Percentiles rank a stretch among this genome's conserved stretches.
phyloP scores from a whole-genome alignment of 2,888 invertebrate genomes.

The Stratiomys singularior region DNA sequence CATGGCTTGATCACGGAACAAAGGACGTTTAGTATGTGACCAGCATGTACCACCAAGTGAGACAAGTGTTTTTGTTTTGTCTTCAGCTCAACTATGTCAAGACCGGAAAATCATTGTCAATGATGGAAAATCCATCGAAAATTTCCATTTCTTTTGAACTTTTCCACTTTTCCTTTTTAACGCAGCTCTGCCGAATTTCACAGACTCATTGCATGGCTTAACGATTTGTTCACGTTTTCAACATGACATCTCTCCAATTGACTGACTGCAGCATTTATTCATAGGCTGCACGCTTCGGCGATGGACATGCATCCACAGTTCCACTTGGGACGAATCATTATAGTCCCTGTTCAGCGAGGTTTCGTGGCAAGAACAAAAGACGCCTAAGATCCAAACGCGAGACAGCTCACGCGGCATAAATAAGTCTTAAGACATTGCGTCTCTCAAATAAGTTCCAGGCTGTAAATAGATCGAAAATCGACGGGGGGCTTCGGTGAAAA shows the following conservation, averaged over 20 bases:
- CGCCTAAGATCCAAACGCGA: not conserved
- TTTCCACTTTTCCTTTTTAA: not conserved
- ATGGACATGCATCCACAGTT: too few species aligned
- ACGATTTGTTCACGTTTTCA: not conserved
- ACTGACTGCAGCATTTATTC: not conserved
- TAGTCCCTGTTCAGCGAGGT: not conserved
- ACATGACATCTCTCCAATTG: constrained; percentile 36
- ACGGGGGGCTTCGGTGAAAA: constrained; percentile 34
- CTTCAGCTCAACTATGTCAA: constrained; percentile 36
- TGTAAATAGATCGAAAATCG: constrained; percentile 40
- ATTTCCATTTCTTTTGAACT: not conserved
- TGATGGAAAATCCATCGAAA: constrained; percentile 28
- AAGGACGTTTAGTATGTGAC: too few species aligned
- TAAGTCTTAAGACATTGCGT: constrained; percentile 33
- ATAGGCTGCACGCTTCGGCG: not conserved
- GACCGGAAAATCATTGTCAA: constrained; percentile 17
- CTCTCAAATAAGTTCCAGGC: constrained; percentile 34
- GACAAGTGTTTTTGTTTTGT: constrained; percentile 8
- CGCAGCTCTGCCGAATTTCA: not conserved
- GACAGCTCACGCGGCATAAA: not conserved
- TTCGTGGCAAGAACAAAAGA: constrained; percentile 16
- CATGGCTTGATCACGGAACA: too few species aligned
- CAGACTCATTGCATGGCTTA: not conserved
- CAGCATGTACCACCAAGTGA: not conserved
- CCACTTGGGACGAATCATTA: not conserved